Base-by-base conservation (phyloP, 2,113 vertebrate species). In the Thryonomys swinderianus region DNA sequence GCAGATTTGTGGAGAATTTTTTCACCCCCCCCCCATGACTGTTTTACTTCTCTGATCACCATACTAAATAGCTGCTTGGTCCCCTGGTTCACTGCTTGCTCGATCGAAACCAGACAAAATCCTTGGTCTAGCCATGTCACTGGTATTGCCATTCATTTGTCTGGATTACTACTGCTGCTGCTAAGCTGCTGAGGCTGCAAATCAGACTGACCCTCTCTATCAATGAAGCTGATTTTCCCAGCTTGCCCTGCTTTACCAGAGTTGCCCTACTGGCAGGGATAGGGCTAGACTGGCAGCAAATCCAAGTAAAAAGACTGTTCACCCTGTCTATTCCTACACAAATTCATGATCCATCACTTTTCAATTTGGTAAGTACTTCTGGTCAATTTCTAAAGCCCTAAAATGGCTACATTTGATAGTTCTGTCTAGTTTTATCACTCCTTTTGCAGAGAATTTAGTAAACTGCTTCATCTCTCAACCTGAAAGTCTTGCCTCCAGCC, bases 331-430 rank as follows among this genome's bases (percentile, higher is more conserved):
- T 51, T 88, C 32, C 16, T 23, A 74, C 5, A 53, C 30, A 73
- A 82, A 40, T 78, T 85, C 11, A 57, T 13, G 9, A 95, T 7
- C 32, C 17, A 86, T 86, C 37, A 27, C 23, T 82, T 91, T 40
- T 96, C 55, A 74, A 79, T 34, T 45, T 86, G 53, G 42, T 37
- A 11, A 51, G 42, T 5, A 34, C 13, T 34, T 87, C 62, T 53
- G 37, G 42, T 78, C 34, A 84, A 78, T 53, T 93, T 82, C 55
- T 84, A 94, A 93, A 73, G 57, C 45, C 21, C 32, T 21, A 69
- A 81, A 89, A 92, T 55, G 21, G 34, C 5, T 57, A 40, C 42
- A 25, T 81, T 85, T 86, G 62, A 92, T 30, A 93, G 10, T 32
- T 79, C 20, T 79, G 16, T 45, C 42, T 40, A 83, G 32, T 79